Conservation (phyloP, 2,888 invertebrate species). For the Chydorus sphaericus region DNA sequence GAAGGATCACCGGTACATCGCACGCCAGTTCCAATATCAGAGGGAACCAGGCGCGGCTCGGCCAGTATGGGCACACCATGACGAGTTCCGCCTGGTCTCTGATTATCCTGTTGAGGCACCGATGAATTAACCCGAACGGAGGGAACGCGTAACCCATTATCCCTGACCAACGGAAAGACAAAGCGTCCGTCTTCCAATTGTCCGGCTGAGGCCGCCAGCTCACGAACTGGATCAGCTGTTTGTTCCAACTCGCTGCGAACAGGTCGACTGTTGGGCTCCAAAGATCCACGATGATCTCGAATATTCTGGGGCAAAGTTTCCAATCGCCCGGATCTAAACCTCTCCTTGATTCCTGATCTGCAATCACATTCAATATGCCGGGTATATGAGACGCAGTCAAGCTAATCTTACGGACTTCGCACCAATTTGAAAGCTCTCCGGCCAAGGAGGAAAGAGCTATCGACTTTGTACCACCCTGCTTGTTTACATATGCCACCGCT, state of each 20-base stretch:
- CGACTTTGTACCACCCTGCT: background rate
- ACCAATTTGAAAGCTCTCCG: background rate
- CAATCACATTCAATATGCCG: background rate
- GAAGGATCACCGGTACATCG: background rate
- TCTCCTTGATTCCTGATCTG: background rate
- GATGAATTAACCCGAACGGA: slow-evolving; percentile 16
- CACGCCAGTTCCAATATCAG: background rate
- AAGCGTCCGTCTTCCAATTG: slow-evolving; percentile 98
- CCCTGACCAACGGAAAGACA: slow-evolving; percentile 99
- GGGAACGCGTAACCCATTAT: slow-evolving; percentile 97
- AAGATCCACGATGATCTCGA: background rate
- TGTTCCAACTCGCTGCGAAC: background rate
- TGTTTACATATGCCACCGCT: slow-evolving; percentile 1
- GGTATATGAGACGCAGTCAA: background rate
- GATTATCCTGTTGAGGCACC: background rate
- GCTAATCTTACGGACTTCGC: background rate
- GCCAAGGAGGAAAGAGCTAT: background rate
- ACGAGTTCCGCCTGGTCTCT: background rate
- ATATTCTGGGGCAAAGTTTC: background rate
- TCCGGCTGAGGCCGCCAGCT: slow-evolving; percentile 48
- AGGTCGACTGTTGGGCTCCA: background rate
- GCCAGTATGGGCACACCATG: background rate
- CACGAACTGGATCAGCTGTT: background rate
- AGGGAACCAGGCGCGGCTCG: background rate
- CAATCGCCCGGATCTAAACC: background rate